phyloP scores from a whole-genome alignment of 2,113 vertebrate species.

The Engystomops pustulosus region DNA sequence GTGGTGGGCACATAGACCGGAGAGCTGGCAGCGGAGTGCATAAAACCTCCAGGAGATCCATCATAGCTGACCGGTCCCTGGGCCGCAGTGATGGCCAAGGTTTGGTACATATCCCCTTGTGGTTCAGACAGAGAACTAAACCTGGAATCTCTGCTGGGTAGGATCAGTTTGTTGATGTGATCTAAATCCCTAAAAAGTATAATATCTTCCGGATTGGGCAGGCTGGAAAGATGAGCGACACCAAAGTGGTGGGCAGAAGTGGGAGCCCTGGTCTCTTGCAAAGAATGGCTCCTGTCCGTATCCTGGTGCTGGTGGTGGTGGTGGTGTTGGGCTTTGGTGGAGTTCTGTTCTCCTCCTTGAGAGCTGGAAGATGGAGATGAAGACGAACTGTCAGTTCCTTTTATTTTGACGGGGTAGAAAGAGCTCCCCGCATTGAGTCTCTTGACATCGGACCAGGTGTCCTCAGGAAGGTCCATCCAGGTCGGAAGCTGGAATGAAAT shows the following conservation, averaged over 20 bases:
- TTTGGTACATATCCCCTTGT: constrained; percentile 93
- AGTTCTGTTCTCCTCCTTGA: constrained; percentile 66
- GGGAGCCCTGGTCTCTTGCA: constrained; percentile 64
- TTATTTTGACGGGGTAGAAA: constrained; percentile 76
- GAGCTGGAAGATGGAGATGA: constrained; percentile 70
- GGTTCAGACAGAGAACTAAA: constrained; percentile 80
- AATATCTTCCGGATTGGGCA: constrained; percentile 85
- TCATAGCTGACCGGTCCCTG: constrained; percentile 89
- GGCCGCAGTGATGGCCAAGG: constrained; percentile 85
- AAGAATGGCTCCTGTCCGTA: constrained; percentile 64
- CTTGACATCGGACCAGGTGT: constrained; percentile 93
- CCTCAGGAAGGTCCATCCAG: constrained; percentile 98
- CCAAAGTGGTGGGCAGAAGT: constrained; percentile 68
- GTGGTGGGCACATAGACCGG: constrained; percentile 96
- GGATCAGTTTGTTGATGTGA: constrained; percentile 90
- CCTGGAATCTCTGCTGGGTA: constrained; percentile 85
- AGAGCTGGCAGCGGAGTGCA: constrained; percentile 88
- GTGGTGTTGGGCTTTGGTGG: constrained; percentile 64
- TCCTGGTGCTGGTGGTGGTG: constrained; percentile 61
- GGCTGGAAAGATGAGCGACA: constrained; percentile 66
- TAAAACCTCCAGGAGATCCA: constrained; percentile 82
- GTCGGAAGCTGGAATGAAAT: constrained; percentile 70
- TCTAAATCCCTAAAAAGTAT: constrained; percentile 93
- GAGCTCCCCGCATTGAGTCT: constrained; percentile 83
- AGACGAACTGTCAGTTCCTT: constrained; percentile 74